These are phyloP conservation scores for Protaetia brevitarsis DNA, from an alignment of 1,140 invertebrate species.

Conservation along the genomic window DNA sequence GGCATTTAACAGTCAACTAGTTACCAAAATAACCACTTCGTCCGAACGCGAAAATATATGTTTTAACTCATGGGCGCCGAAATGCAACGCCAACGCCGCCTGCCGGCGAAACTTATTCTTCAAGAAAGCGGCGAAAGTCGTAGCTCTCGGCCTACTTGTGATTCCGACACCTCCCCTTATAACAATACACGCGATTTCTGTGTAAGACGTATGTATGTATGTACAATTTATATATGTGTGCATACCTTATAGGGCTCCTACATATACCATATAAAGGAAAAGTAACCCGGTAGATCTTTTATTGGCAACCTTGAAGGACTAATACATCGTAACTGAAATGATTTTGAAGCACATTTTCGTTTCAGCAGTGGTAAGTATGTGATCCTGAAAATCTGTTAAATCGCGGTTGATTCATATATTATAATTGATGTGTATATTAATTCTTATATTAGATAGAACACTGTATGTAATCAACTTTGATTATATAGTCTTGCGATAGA, in stretches of 20 bases:
- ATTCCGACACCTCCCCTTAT: conserved; percentile 16
- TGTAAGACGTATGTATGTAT: too few relatives aligned
- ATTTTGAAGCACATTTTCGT: neutral
- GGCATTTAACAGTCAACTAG: neutral
- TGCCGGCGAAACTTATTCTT: neutral
- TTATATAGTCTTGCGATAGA: neutral
- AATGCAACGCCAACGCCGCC: conserved; percentile 1
- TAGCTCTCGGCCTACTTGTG: conserved; percentile 16
- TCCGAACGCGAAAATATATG: conserved; percentile 9
- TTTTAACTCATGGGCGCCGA: conserved; percentile 15
- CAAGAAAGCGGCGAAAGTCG: neutral
- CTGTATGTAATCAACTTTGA: neutral
- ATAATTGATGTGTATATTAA: neutral
- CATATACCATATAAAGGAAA: neutral
- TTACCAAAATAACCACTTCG: conserved; percentile 14
- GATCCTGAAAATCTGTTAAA: neutral
- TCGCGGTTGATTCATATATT: neutral
- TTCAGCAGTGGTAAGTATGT: neutral
- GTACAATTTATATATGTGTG: too few relatives aligned
- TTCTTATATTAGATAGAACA: neutral
- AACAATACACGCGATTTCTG: conserved; percentile 7
- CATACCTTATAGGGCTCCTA: neutral
- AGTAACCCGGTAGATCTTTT: neutral
- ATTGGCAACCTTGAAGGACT: conserved; percentile 1
- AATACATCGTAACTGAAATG: neutral